Conservation (phyloP, 2,888 invertebrate species). For the Hydroisotoma schaefferi region DNA sequence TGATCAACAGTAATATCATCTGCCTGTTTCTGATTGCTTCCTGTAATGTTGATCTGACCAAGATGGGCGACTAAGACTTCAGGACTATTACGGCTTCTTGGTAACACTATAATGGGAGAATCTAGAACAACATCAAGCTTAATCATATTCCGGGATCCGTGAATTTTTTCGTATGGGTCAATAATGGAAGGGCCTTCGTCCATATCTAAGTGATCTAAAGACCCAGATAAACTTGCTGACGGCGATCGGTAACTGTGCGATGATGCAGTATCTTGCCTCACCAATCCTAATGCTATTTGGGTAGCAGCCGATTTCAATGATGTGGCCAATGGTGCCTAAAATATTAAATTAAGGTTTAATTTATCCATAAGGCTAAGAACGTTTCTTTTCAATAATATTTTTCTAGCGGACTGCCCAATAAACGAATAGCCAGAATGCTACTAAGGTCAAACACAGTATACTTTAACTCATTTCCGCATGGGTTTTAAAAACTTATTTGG, state of each 20-base stretch:
- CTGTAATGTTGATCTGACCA: slow-evolving; percentile 70
- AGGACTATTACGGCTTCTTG: slow-evolving; percentile 69
- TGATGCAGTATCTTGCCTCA: slow-evolving; percentile 57
- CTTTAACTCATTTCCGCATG: no score
- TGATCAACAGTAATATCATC: not conserved
- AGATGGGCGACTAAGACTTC: slow-evolving; percentile 88
- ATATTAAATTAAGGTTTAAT: slow-evolving; percentile 6
- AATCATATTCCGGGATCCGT: slow-evolving; percentile 18
- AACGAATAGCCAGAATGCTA: no score
- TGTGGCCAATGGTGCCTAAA: slow-evolving; percentile 57
- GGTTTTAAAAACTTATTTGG: slow-evolving; percentile 4
- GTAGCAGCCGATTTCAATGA: slow-evolving; percentile 87
- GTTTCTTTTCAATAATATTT: no score
- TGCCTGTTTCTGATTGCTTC: slow-evolving; percentile 18
- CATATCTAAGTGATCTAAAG: slow-evolving; percentile 40
- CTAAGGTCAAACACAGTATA: no score
- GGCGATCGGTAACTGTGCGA: slow-evolving; percentile 36
- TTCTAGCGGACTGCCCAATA: no score
- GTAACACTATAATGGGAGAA: slow-evolving; percentile 86
- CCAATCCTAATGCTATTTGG: slow-evolving; percentile 87
- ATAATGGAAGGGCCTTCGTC: slow-evolving; percentile 17
- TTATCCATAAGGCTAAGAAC: no score
- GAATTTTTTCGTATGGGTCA: not conserved
- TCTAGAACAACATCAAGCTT: slow-evolving; percentile 72
- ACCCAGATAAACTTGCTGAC: slow-evolving; percentile 40